Evolutionary conservation across 2,113 vertebrate genomes (phyloP).

Genomic region (Otis tarda): DNA sequence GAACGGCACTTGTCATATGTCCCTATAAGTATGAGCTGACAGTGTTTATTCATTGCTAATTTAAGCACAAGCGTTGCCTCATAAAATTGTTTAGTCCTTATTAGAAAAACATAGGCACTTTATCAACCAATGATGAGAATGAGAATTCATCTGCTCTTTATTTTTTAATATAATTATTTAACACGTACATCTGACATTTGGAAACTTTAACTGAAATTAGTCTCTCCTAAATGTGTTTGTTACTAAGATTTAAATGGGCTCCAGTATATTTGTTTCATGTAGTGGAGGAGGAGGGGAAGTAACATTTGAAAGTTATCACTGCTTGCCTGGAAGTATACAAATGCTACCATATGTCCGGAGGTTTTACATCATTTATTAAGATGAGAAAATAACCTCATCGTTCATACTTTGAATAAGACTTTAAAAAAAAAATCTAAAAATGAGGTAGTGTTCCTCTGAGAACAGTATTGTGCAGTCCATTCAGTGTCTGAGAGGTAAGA

Average conservation of each 20-base stretch:
- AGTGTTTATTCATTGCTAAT: slow-evolving; percentile 23
- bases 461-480: not conserved
- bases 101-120: not conserved
- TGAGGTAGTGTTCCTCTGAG: not conserved
- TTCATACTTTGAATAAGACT: not conserved
- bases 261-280: slow-evolving; percentile 25
- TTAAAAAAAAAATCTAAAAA: not conserved
- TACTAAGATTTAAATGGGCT: slow-evolving; percentile 12
- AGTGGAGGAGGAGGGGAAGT: slow-evolving; percentile 53
- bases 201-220: slow-evolving; percentile 46
- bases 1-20: not conserved
- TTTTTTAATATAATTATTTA: slow-evolving; percentile 11
- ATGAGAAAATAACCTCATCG: slow-evolving; percentile 22
- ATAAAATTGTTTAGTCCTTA: not conserved
- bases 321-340: slow-evolving; percentile 37
- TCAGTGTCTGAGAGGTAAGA: not conserved
- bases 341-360: slow-evolving; percentile 50
- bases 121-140: not conserved
- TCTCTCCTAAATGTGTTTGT: slow-evolving; percentile 38
- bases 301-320: slow-evolving; percentile 61
- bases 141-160: slow-evolving; percentile 10
- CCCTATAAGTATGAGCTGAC: not conserved
- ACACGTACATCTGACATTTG: slow-evolving; percentile 4
- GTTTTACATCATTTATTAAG: slow-evolving; percentile 23
- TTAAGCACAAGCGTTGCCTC: not conserved